Conservation (phyloP, 2,113 vertebrate species). For the Psephotus haematonotus region DNA sequence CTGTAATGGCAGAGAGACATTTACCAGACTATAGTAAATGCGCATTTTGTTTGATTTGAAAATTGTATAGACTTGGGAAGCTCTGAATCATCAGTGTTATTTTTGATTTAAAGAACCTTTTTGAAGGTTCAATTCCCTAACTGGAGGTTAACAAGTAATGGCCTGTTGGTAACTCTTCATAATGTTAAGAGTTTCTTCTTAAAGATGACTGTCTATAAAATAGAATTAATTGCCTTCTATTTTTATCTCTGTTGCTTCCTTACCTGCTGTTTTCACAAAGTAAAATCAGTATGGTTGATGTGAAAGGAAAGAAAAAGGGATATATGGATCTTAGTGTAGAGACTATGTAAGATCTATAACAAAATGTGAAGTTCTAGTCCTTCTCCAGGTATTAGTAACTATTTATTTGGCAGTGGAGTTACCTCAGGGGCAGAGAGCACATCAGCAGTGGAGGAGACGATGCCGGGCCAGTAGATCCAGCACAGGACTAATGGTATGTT, state of each 20-base stretch:
- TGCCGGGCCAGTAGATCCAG: neutral
- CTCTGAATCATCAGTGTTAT: neutral
- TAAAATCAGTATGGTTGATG: neutral
- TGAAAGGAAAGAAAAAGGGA: neutral
- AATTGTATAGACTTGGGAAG: neutral
- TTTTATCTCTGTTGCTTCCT: neutral
- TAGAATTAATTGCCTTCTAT: neutral
- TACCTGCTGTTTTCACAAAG: neutral
- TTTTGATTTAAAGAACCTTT: neutral
- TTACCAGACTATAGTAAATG: neutral
- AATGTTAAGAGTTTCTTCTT: neutral
- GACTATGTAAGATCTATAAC: neutral
- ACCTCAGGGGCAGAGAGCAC: neutral
- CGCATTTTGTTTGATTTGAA: neutral
- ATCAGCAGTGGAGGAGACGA: neutral
- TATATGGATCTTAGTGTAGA: neutral
- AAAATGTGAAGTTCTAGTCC: neutral
- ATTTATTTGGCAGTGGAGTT: neutral
- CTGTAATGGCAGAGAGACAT: neutral
- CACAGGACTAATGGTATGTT: neutral
- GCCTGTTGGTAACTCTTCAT: neutral
- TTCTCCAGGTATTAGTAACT: neutral
- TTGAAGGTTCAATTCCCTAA: neutral
- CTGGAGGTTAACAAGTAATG: neutral
- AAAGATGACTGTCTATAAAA: neutral